Evolutionary conservation across 2,113 vertebrate genomes (phyloP).

Genomic region (Conger conger): DNA sequence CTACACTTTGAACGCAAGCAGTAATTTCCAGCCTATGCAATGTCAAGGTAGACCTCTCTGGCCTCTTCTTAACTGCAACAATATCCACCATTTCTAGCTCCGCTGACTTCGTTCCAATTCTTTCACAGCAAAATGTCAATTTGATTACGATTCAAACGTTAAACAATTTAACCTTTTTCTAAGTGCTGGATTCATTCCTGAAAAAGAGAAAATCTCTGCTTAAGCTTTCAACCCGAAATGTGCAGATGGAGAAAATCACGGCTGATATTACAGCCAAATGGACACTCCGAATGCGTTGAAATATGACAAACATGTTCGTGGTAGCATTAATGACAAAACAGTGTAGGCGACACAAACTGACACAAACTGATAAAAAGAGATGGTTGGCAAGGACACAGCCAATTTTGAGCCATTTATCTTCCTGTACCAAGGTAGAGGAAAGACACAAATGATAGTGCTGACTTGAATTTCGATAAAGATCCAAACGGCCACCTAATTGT

Average conservation of each 20-base stretch:
- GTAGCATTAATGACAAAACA: background rate
- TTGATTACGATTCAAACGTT: background rate
- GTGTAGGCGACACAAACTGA: background rate
- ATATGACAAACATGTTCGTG: background rate
- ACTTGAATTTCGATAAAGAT: background rate
- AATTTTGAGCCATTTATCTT: background rate
- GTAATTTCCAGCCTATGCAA: background rate
- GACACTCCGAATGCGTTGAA: background rate
- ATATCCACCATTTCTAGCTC: background rate
- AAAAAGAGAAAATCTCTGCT: background rate
- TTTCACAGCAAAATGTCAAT: background rate
- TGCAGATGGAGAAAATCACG: background rate
- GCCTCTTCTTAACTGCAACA: background rate
- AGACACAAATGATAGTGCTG: background rate
- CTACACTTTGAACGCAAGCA: background rate
- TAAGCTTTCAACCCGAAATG: background rate
- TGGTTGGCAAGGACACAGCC: background rate
- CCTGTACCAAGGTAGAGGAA: background rate
- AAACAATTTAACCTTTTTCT: background rate
- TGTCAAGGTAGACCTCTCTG: background rate
- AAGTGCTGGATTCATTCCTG: background rate
- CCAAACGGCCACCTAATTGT: background rate
- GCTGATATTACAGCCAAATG: background rate
- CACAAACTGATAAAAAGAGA: background rate
- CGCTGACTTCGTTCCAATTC: background rate